Evolutionary conservation across 2,797 vertebrate species (phyloP), one percentile per base, ranked within the genome.

Genomic region (Enteromius fasciolatus): DNA sequence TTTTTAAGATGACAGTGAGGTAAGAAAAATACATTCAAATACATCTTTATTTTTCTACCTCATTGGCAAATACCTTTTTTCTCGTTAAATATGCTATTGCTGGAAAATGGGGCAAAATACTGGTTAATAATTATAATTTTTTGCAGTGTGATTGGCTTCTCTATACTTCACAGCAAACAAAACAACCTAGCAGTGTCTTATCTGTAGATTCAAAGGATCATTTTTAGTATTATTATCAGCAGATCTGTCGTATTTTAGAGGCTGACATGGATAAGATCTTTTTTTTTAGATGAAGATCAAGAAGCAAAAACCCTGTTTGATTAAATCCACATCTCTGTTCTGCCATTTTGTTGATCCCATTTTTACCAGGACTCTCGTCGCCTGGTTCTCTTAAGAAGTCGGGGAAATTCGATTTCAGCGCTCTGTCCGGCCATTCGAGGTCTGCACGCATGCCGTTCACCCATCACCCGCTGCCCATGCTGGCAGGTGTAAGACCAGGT

Each of bases 401-500:
- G 93, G 97, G 97, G 93, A 98, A 98, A 94, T 95, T 97, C 94
- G 97, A 98, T 96, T 98, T 98, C 95, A 96, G 95, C 90, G 96
- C 96, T 91, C 96, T 97, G 92, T 96, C 96, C 89, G 96, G 96
- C 90, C 97, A 98, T 94, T 96, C 96, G 93, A 95, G 96, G 93
- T 95, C 97, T 93, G 96, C 97, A 91, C 96, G 97, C 95, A 97
- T 98, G 97, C 96, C 97, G 94, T 97, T 97, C 93, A 97, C 96
- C 92, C 97, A 98, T 94, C 97, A 98, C 96, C 96, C 97, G 90
- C 96, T 98, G 96, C 97, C 97, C 89, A 95, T 98, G 95, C 96
- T 98, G 95, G 96, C 97, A 91, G 97, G 97, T 94, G 96, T 97
- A 94, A 96, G 97, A 97, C 97, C 97, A 97, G 97, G 97, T 98